Percentiles rank a stretch among this genome's conserved stretches.
Evolutionary conservation across 2,113 vertebrate genomes (phyloP).

Genomic region (Heterocephalus glaber): DNA sequence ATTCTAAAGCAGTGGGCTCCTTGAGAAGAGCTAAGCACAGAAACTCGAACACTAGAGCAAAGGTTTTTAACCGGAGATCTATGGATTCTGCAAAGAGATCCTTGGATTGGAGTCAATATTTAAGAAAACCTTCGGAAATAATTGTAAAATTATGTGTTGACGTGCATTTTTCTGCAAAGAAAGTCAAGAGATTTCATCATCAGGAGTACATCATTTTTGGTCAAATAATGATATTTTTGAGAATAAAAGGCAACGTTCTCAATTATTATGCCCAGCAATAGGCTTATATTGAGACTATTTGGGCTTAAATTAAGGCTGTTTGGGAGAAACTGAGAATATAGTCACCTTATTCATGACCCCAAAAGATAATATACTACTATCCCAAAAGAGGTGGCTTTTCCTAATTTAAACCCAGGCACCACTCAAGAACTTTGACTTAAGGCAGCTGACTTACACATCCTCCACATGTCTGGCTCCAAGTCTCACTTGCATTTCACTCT

Average conservation of each 20-base stretch:
- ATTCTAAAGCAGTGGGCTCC: neutral
- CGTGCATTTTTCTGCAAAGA: neutral
- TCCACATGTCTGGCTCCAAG: neutral
- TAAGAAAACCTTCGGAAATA: neutral
- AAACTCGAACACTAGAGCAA: neutral
- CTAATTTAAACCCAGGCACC: constrained; percentile 10
- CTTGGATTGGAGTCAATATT: neutral
- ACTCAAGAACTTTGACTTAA: neutral
- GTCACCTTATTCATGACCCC: neutral
- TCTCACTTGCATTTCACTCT: neutral
- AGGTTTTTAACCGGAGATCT: neutral
- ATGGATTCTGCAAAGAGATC: neutral
- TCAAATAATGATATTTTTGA: neutral
- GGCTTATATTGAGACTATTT: neutral
- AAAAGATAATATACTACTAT: neutral
- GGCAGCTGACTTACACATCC: neutral
- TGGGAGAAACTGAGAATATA: neutral
- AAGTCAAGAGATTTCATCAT: neutral
- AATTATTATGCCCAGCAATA: neutral
- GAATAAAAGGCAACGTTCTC: neutral
- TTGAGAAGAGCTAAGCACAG: neutral
- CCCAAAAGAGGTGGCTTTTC: neutral
- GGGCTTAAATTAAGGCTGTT: neutral
- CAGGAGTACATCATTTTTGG: neutral
- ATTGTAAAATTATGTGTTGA: neutral